Percentiles rank a stretch among this genome's conserved stretches.
Evolutionary conservation across 2,888 invertebrate species (phyloP).

Genomic region (Brachyptera risi): DNA sequence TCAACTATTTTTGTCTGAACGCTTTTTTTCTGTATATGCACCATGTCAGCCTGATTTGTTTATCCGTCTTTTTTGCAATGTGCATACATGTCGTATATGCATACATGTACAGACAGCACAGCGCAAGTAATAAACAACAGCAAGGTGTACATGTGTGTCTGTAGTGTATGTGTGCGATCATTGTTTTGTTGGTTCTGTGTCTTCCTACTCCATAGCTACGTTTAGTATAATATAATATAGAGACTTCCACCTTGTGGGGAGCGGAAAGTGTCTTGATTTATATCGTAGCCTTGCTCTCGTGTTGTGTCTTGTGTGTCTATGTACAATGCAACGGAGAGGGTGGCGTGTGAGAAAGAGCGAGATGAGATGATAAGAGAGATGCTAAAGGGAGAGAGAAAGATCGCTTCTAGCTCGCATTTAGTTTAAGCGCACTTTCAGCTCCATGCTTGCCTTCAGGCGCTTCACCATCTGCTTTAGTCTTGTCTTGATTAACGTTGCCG

Average conservation of each 20-base stretch:
- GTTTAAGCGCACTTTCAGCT: slow-evolving; percentile 16
- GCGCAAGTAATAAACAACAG: too few species aligned
- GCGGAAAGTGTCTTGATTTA: slow-evolving; percentile 15
- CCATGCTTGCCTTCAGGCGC: slow-evolving; percentile 9
- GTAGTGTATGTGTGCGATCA: neutral
- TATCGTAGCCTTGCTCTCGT: neutral
- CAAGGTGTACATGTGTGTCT: too few species aligned
- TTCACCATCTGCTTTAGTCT: slow-evolving; percentile 9
- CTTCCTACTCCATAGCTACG: neutral
- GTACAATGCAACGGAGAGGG: slow-evolving; percentile 6
- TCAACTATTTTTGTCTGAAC: too few species aligned
- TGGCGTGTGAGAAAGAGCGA: too few species aligned
- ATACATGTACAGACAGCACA: too few species aligned
- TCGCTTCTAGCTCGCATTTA: neutral
- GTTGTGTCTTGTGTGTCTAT: slow-evolving; percentile 11
- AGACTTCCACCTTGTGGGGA: slow-evolving; percentile 7
- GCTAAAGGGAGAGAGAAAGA: neutral
- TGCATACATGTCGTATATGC: too few species aligned
- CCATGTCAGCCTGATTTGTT: too few species aligned
- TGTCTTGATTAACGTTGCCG: slow-evolving; percentile 11
- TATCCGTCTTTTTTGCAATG: too few species aligned
- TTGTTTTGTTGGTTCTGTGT: neutral
- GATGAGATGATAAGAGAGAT: too few species aligned
- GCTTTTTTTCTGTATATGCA: too few species aligned
- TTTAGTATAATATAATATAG: slow-evolving; percentile 2